phyloP scores from a whole-genome alignment of 2,888 invertebrate species.

The Micoletzkya japonica region DNA sequence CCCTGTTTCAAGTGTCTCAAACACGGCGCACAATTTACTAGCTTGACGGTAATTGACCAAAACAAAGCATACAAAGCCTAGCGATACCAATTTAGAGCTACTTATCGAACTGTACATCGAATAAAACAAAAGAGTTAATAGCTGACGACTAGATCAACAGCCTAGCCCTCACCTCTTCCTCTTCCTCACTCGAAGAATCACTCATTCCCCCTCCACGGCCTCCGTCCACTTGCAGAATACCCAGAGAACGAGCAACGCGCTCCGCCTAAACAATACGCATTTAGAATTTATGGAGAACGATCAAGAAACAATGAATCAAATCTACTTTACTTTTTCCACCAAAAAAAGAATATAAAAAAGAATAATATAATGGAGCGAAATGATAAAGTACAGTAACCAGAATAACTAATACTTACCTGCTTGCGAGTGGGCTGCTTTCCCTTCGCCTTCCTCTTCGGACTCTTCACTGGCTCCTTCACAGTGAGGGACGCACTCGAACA shows the following conservation, averaged over 20 bases:
- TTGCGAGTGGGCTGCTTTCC: conserved; percentile 7
- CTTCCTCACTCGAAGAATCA: conserved; percentile 48
- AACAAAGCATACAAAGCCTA: too few species aligned
- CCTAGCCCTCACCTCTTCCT: conserved; percentile 33
- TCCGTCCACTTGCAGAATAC: conserved; percentile 48
- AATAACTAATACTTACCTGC: background rate
- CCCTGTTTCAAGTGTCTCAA: too few species aligned
- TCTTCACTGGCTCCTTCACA: conserved; percentile 3
- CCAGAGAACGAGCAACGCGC: conserved; percentile 32
- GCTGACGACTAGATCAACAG: too few species aligned
- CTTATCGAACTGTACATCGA: too few species aligned
- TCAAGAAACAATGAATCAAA: background rate
- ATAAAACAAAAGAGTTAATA: too few species aligned
- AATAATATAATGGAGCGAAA: background rate
- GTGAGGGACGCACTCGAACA: conserved; percentile 12
- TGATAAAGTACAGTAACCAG: background rate
- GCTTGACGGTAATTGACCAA: too few species aligned
- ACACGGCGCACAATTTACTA: too few species aligned
- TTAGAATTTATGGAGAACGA: background rate
- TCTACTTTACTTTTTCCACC: background rate
- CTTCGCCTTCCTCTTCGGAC: background rate
- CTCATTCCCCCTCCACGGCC: conserved; percentile 53
- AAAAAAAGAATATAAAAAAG: background rate
- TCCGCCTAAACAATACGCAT: conserved; percentile 21
- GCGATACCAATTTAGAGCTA: background rate